A percentile compares a stretch with the other conserved stretches of the same genome.
These are phyloP conservation scores for Erpornis zantholeuca DNA, from an alignment of 2,113 vertebrate species.

Conservation along the genomic window DNA sequence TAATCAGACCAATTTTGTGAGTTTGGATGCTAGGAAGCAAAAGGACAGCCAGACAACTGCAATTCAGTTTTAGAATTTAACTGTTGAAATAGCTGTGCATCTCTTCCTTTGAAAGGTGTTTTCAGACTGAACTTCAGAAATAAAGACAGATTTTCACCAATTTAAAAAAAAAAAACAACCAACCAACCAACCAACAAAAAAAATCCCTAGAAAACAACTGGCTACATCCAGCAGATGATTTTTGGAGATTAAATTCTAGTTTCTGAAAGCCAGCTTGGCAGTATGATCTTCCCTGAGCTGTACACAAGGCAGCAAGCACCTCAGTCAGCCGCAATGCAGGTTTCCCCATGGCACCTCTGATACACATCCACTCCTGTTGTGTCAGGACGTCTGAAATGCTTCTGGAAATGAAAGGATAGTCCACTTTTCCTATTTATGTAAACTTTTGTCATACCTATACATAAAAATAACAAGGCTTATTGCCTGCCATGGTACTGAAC, in stretches of 20 bases:
- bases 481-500: neutral
- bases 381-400: neutral
- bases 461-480: neutral
- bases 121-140: neutral
- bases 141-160: neutral
- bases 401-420: neutral
- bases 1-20: neutral
- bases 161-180: neutral
- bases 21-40: neutral
- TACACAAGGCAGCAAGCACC: neutral
- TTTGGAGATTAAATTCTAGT: neutral
- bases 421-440: neutral
- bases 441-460: neutral
- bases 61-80: neutral
- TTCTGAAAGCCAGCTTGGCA: neutral
- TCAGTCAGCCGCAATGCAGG: neutral
- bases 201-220: neutral
- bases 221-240: neutral
- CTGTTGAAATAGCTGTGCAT: neutral
- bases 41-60: neutral
- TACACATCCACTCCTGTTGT: neutral
- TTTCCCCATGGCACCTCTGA: accelerated
- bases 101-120: neutral
- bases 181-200: neutral
- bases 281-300: neutral